Percentiles rank a stretch among this genome's conserved stretches.
Evolutionary conservation across 2,113 vertebrate genomes (phyloP).

Genomic region (Halichoeres trimaculatus): DNA sequence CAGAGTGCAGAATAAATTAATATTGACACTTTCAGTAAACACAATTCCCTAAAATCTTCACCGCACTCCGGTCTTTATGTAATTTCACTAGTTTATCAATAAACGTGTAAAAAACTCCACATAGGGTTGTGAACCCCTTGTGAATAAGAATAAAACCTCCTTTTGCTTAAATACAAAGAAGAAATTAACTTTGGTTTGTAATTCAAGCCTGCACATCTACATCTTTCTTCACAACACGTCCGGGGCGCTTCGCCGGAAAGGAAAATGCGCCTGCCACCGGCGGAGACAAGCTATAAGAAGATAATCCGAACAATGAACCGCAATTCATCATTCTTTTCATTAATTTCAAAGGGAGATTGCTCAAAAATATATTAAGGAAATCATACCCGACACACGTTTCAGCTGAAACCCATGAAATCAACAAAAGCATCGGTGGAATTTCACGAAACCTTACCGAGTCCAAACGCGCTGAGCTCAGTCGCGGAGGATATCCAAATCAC

Average conservation of each 20-base stretch:
- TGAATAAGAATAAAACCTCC: accelerated
- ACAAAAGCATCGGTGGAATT: slow-evolving; percentile 32
- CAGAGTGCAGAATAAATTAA: not conserved
- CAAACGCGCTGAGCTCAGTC: slow-evolving; percentile 58
- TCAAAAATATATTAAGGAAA: not conserved
- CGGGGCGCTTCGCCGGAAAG: slow-evolving; percentile 34
- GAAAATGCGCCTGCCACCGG: slow-evolving; percentile 60
- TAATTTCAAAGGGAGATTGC: not conserved
- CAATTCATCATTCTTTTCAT: not conserved
- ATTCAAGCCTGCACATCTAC: not conserved
- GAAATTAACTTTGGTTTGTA: slow-evolving; percentile 24
- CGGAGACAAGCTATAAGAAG: slow-evolving; percentile 20
- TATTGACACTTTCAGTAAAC: not conserved
- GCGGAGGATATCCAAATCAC: slow-evolving; percentile 72
- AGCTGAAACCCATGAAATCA: slow-evolving; percentile 11
- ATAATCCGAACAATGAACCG: slow-evolving; percentile 13
- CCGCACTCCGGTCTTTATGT: not conserved
- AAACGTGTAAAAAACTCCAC: not conserved
- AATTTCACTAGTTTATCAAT: slow-evolving; percentile 14
- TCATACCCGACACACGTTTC: not conserved
- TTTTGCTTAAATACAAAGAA: not conserved
- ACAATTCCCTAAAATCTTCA: not conserved
- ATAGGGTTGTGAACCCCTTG: not conserved
- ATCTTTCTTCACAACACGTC: not conserved
- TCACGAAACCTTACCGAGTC: slow-evolving; percentile 75